Conservation (phyloP, 2,113 vertebrate species). For the Cheirogaleus medius region DNA sequence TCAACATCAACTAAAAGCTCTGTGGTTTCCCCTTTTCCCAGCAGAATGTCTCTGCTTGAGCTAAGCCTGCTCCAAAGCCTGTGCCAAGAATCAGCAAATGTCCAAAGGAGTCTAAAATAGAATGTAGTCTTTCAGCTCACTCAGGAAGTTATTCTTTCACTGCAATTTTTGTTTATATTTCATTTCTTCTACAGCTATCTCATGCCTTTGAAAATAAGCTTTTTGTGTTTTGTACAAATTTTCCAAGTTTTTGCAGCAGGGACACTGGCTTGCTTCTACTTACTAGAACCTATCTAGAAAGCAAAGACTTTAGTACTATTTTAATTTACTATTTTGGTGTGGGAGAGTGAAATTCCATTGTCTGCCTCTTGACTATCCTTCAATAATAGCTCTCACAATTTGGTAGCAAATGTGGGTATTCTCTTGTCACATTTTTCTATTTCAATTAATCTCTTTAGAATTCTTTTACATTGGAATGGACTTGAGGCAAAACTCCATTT, state of each 20-base stretch:
- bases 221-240: neutral
- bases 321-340: neutral
- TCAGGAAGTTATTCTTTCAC: neutral
- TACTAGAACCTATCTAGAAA: neutral
- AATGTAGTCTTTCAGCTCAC: neutral
- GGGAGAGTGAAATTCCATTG: neutral
- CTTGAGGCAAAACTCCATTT: neutral
- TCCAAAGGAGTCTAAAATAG: neutral
- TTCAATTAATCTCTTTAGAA: neutral
- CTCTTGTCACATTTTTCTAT: neutral
- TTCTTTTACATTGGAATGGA: neutral
- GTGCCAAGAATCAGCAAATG: neutral
- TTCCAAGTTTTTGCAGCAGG: neutral
- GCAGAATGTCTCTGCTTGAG: neutral
- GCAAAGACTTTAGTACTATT: neutral
- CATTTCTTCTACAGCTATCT: neutral
- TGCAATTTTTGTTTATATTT: neutral
- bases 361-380: neutral
- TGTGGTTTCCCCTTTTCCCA: neutral
- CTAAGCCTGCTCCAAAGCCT: neutral
- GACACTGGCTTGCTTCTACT: neutral
- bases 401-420: neutral
- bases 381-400: neutral
- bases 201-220: neutral
- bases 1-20: neutral